Base-by-base conservation (phyloP, 2,888 invertebrate species). In the Trichogramma dendrolimi region DNA sequence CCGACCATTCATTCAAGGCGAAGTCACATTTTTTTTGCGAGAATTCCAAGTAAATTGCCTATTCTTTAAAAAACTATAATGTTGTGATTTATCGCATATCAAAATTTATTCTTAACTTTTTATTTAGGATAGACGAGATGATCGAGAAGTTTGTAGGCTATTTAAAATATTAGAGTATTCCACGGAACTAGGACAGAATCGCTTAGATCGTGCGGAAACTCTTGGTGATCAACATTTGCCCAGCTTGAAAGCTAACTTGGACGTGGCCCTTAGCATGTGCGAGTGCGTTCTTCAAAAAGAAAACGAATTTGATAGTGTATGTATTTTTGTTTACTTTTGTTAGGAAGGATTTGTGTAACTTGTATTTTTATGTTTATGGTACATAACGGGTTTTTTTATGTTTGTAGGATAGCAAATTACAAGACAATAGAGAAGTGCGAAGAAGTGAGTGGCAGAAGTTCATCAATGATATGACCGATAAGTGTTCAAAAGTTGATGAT, bases 1-100 rank as follows among this genome's bases (percentile, higher is more conserved):
- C 74, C 86, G 89, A 67, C 90, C 91, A 44, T 92, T 94, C 77
- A 78, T 94, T 63, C 90, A 87, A 80, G 92, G 93, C 60, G 94
- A 94, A 85, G 88, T 94, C 68, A 88, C 88, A 69, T 88, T 86
- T 78, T 89, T 91, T 80, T 78, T 93, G 5, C 87, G 87, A 69
- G 92, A 94, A 78, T 94, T 94, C 81, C 93, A 94, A 86, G 92
- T 91, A 82, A 79, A 72, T 57, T 51, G 4, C 27, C 8, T 55
- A 47, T 57, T 57, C 50, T 50, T 10, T 2, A 46, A 8, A 11
- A 43, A 39, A 48, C 14, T 52, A 10, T 4, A 14, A 58, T 43
- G 43, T 42, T 11, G 46, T 46, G 44, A 43, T 39, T 48, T 56
- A 5, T 10, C 8, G 6, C 4, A 14, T 10, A 49, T 57, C 10